These are phyloP conservation scores for Hyperopisus bebe DNA, from an alignment of 2,113 vertebrate genomes.

Conservation along the genomic window DNA sequence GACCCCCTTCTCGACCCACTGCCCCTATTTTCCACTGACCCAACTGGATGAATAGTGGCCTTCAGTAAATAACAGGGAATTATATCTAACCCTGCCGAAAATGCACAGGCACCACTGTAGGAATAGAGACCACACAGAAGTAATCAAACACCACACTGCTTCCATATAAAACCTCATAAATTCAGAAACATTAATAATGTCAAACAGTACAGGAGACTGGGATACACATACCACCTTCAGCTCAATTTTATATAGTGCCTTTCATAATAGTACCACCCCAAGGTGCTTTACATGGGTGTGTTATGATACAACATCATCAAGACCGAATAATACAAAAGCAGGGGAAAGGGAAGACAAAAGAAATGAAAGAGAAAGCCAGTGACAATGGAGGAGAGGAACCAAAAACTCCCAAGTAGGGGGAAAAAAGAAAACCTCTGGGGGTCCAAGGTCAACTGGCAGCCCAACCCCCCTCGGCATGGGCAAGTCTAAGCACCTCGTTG, in stretches of 20 bases:
- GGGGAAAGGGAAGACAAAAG: neutral
- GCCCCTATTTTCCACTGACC: neutral
- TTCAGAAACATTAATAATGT: neutral
- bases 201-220: neutral
- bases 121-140: neutral
- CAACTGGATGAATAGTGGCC: neutral
- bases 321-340: neutral
- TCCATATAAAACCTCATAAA: neutral
- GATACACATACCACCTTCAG: neutral
- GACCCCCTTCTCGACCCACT: neutral
- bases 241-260: neutral
- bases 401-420: neutral
- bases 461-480: neutral
- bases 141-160: neutral
- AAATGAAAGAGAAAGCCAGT: neutral
- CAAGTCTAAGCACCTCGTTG: neutral
- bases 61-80: neutral
- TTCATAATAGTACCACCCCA: neutral
- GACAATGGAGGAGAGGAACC: neutral
- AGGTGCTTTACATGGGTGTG: neutral
- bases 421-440: neutral
- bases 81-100: neutral
- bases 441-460: neutral
- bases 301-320: neutral
- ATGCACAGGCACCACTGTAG: neutral